phyloP scores from a whole-genome alignment of 2,797 vertebrate species.

The Chloroceryle amazona region DNA sequence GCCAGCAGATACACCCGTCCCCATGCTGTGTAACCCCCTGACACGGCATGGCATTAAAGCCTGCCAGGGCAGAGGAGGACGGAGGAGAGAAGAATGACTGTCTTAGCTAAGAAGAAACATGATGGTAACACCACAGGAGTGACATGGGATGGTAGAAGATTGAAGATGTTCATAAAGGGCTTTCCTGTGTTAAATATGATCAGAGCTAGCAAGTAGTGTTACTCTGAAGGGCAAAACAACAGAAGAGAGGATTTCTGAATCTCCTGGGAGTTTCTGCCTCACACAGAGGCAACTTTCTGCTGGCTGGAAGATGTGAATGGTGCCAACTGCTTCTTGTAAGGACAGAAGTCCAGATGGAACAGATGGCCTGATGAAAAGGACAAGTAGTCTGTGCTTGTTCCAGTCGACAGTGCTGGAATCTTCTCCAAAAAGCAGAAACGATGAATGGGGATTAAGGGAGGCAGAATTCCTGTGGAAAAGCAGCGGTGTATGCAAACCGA shows the following conservation, averaged over 20 bases:
- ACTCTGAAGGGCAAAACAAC: neutral
- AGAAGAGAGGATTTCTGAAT: neutral
- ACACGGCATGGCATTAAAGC: fast-evolving
- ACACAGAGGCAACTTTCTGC: slow-evolving; percentile 34
- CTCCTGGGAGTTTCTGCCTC: neutral
- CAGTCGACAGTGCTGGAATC: neutral
- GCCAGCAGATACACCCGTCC: neutral
- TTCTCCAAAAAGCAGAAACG: neutral
- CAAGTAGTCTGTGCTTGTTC: slow-evolving; percentile 18
- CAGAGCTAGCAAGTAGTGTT: neutral
- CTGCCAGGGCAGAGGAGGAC: neutral
- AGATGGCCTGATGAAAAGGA: slow-evolving; percentile 60
- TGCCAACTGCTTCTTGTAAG: slow-evolving; percentile 35
- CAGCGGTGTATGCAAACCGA: neutral
- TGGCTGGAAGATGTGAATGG: neutral
- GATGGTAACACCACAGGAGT: neutral
- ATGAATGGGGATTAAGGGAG: slow-evolving; percentile 40
- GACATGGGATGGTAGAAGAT: neutral
- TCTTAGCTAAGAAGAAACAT: neutral
- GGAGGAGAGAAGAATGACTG: neutral
- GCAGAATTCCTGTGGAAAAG: neutral
- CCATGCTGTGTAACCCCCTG: neutral
- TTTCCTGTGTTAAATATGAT: neutral
- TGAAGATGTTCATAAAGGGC: neutral
- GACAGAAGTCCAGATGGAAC: slow-evolving; percentile 50